phyloP scores from a whole-genome alignment of 2,888 invertebrate genomes.

The Phanerotoma sp. region DNA sequence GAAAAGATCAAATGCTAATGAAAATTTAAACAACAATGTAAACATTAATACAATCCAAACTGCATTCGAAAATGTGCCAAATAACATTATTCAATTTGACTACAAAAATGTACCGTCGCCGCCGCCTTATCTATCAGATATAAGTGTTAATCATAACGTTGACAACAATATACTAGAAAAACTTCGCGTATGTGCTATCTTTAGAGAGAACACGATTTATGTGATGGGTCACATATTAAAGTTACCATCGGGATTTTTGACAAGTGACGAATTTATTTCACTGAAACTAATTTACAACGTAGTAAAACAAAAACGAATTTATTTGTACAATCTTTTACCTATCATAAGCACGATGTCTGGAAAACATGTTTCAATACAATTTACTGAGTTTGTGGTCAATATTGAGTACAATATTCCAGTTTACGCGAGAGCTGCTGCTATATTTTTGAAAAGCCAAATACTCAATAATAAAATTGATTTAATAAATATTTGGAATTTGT shows the following conservation, averaged over 20 bases:
- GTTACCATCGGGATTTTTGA: slow-evolving; percentile 24
- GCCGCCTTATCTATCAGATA: background rate
- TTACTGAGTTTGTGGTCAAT: slow-evolving; percentile 25
- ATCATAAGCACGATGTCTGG: slow-evolving; percentile 10
- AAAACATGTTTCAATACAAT: slow-evolving; percentile 26
- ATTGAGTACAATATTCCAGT: slow-evolving; percentile 29
- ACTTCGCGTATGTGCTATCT: slow-evolving; percentile 16
- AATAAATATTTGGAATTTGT: background rate
- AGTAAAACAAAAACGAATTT: slow-evolving; percentile 30
- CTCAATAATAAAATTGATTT: background rate
- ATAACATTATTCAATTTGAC: background rate
- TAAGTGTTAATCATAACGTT: background rate
- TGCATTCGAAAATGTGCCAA: background rate
- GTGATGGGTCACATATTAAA: slow-evolving; percentile 36
- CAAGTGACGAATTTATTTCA: slow-evolving; percentile 31
- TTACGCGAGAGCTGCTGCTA: slow-evolving; percentile 27
- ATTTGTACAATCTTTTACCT: slow-evolving; percentile 28
- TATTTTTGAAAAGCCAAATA: slow-evolving; percentile 21
- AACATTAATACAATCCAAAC: background rate
- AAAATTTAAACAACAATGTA: slow-evolving; percentile 13
- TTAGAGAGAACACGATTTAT: slow-evolving; percentile 34
- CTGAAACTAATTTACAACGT: slow-evolving; percentile 30
- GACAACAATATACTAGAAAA: slow-evolving; percentile 13
- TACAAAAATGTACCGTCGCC: background rate
- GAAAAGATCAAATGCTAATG: background rate